Evolutionary conservation across 2,888 invertebrate species (phyloP).

Genomic region (Acholoe squamosa): DNA sequence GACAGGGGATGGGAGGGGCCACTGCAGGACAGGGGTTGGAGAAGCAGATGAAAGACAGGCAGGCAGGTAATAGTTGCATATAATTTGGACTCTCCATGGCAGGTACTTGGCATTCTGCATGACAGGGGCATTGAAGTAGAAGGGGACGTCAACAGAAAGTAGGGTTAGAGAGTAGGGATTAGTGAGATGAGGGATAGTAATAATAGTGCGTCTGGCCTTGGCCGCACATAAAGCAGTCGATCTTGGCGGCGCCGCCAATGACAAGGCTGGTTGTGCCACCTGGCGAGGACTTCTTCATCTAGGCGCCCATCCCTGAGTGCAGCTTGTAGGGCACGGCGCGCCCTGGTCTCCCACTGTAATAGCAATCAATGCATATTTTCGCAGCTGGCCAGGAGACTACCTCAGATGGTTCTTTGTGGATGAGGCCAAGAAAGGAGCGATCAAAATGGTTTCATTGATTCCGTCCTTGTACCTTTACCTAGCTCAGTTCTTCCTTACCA

Average conservation of each 20-base stretch:
- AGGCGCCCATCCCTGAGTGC: background rate
- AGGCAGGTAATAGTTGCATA: background rate
- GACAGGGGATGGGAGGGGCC: background rate
- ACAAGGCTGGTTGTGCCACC: background rate
- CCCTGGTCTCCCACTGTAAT: background rate
- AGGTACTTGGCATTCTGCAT: no score
- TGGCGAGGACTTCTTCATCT: conserved; percentile 4
- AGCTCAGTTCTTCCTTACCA: no score
- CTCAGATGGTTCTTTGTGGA: background rate
- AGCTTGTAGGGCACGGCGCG: background rate
- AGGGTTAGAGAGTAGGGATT: background rate
- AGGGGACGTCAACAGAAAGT: background rate
- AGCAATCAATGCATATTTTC: conserved; percentile 34
- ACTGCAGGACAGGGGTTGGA: background rate
- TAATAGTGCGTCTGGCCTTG: background rate
- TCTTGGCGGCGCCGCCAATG: background rate
- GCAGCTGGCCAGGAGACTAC: conserved; percentile 5
- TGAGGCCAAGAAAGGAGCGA: background rate
- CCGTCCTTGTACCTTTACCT: conserved; percentile 2
- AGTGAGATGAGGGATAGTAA: conserved; percentile 22
- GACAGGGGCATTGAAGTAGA: no score
- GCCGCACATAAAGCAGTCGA: conserved; percentile 2
- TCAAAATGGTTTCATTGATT: conserved; percentile 12
- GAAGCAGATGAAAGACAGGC: background rate
- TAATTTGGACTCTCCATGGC: background rate